Base-by-base conservation (phyloP, 2,888 invertebrate genomes). In the Barypeithes pellucidus region DNA sequence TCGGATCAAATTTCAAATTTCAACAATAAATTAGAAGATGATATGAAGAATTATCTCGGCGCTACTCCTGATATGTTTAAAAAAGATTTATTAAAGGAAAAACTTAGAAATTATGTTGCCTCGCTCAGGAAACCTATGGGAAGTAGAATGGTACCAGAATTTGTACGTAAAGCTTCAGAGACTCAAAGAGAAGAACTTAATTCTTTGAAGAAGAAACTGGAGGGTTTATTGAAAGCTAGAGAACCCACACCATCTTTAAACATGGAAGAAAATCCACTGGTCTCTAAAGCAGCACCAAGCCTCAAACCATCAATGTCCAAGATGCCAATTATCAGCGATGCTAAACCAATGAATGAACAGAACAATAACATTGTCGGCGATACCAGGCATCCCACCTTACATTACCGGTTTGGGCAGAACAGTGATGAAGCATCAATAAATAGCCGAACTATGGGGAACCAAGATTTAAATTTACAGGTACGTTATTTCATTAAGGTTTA, bases 61-160 rank as follows among this genome's bases (percentile, higher is more conserved):
- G n/a, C 63, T 20, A 0, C 24, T 20, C 8, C 22, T n/a, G 22
- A 41, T 41, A 16, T 41, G 1, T 60, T 41, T 8, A 59, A 66
- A 67, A 43, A 18, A 43, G 54, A 61, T 24, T 9, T 47, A 47
- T 45, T 72, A 11, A 72, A 66, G 22, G 47, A 66, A 5, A 72
- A 67, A 33, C 29, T 72, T 14, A 54, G 43, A 43, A 36, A 61
- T 41, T 72, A 67, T 14, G 18, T 67, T 9, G 14, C 20, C 12
- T 54, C 61, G 9, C 33, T 68, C 9, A 63, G 54, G 20, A 73
- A 67, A 9, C 67, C 66, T 14, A 33, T 16, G 18, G 54, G 33
- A 33, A 11, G 20, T 33, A 18, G 4, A 9, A 18, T 39, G 12
- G 12, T 67, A 12, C 47, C 45, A 50, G 59, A 41, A 3, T 1